These are phyloP conservation scores for Asarcornis scutulata DNA, from an alignment of 2,113 vertebrate genomes.

Conservation along the genomic window DNA sequence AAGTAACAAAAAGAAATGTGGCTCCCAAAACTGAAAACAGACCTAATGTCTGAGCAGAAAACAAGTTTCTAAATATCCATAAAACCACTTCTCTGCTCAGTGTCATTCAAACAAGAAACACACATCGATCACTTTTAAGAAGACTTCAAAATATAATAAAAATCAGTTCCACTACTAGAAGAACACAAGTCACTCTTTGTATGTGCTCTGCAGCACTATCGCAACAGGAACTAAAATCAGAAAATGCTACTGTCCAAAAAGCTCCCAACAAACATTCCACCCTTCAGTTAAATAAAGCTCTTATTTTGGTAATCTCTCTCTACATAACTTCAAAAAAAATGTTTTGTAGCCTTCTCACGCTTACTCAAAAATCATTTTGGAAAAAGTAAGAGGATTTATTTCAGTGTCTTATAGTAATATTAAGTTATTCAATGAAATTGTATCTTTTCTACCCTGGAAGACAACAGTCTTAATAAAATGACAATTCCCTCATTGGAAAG, in stretches of 20 bases:
- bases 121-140: background rate
- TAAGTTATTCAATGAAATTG: no score
- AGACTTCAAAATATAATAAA: background rate
- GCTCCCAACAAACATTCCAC: no score
- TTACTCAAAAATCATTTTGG: no score
- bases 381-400: no score
- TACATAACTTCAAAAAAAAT: no score
- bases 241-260: background rate
- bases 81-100: background rate
- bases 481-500: background rate
- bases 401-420: no score
- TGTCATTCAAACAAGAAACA: background rate
- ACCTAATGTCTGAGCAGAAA: background rate
- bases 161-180: background rate
- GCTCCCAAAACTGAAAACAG: background rate
- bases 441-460: no score
- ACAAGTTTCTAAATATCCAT: background rate
- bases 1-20: background rate
- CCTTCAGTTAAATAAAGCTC: no score
- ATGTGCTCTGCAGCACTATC: background rate
- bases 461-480: no score
- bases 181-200: background rate
- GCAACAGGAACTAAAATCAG: background rate
- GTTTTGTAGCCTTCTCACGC: no score
- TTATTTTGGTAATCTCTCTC: no score